Conservation (phyloP, 1,140 invertebrate species). For the Cyphomyrmex costatus region DNA sequence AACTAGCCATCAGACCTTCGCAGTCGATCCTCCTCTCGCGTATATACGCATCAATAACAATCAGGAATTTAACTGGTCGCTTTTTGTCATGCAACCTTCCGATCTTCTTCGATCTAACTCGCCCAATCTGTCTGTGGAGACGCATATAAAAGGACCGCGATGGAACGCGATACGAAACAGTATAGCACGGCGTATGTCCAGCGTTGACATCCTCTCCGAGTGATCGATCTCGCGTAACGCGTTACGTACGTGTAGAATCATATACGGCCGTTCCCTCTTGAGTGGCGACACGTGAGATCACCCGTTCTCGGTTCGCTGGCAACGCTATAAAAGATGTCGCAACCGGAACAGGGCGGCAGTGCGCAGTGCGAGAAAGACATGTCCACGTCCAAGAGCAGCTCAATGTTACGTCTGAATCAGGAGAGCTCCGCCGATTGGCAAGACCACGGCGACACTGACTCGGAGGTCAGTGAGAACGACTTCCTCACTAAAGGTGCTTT, state of each 20-base stretch:
- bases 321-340: constrained; percentile 84
- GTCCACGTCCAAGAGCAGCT: constrained; percentile 83
- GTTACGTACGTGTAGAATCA: constrained; percentile 23
- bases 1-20: background rate
- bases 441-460: constrained; percentile 82
- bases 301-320: constrained; percentile 61
- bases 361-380: constrained; percentile 81
- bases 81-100: constrained; percentile 17
- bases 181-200: constrained; percentile 74
- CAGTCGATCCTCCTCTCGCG: background rate
- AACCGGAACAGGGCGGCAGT: constrained; percentile 79
- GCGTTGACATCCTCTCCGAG: constrained; percentile 43
- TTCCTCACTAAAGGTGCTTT: constrained; percentile 90
- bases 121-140: constrained; percentile 28
- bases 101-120: constrained; percentile 1
- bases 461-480: constrained; percentile 83
- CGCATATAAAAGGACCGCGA: constrained; percentile 81
- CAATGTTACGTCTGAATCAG: constrained; percentile 80
- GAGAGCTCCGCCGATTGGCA: constrained; percentile 79
- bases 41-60: constrained; percentile 34
- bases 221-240: constrained; percentile 73
- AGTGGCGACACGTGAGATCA: constrained; percentile 45
- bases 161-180: constrained; percentile 76
- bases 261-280: constrained; percentile 35
- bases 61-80: constrained; percentile 24